A percentile compares a stretch with the other conserved stretches of the same genome.
Evolutionary conservation across 2,888 invertebrate species (phyloP).

Genomic region (Mythimna pallens): DNA sequence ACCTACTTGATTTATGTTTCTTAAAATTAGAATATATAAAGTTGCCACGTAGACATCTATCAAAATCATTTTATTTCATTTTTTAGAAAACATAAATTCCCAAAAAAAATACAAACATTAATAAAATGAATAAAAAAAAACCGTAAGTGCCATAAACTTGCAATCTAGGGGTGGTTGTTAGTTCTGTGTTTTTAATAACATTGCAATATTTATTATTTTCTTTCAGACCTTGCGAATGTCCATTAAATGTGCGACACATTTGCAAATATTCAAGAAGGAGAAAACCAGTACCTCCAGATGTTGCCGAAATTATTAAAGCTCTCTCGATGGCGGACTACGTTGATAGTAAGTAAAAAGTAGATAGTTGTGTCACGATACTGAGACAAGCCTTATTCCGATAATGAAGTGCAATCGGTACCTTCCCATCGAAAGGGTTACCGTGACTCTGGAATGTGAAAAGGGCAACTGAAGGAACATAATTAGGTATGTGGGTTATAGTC

Average conservation of each 20-base stretch:
- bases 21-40: conserved; percentile 52
- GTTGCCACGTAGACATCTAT: conserved; percentile 35
- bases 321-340: conserved; percentile 72
- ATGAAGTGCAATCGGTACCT: background rate
- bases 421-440: too few species aligned
- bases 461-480: too few species aligned
- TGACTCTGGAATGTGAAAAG: too few species aligned
- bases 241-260: conserved; percentile 67
- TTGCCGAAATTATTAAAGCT: conserved; percentile 81
- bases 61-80: conserved; percentile 59
- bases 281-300: conserved; percentile 76
- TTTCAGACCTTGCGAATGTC: conserved; percentile 70
- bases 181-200: background rate
- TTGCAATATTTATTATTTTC: conserved; percentile 3
- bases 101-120: conserved; percentile 52
- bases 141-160: conserved; percentile 65
- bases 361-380: background rate
- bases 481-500: too few species aligned
- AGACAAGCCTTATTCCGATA: background rate
- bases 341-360: conserved; percentile 38
- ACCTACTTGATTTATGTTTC: conserved; percentile 43
- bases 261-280: conserved; percentile 68
- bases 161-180: background rate
- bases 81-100: conserved; percentile 19
- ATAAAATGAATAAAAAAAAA: conserved; percentile 73